These are phyloP conservation scores for Tangara arthus DNA, from an alignment of 2,797 vertebrate genomes.

Conservation along the genomic window DNA sequence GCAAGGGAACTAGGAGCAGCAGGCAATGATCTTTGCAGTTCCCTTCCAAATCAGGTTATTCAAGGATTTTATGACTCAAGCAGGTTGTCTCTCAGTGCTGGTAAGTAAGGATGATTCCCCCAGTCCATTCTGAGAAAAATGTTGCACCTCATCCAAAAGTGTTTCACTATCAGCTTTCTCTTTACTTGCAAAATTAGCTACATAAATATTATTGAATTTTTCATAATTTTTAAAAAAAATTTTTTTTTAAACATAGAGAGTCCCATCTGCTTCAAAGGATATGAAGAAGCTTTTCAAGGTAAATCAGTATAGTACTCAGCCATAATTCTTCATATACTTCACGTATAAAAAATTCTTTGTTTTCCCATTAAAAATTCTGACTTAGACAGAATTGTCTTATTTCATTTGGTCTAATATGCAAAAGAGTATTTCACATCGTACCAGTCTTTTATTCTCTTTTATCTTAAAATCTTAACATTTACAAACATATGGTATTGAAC, in stretches of 20 bases:
- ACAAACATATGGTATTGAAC: conserved; percentile 68
- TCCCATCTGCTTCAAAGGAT: background rate
- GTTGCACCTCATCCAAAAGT: background rate
- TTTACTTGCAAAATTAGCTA: background rate
- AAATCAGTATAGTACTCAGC: background rate
- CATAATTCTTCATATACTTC: background rate
- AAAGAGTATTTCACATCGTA: conserved; percentile 8
- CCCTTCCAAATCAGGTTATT: background rate
- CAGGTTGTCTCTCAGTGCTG: background rate
- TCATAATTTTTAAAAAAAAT: background rate
- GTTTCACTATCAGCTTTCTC: background rate
- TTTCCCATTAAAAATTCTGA: background rate
- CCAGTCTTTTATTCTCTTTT: conserved; percentile 23
- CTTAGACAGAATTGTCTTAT: background rate
- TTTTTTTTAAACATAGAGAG: background rate
- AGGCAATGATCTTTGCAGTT: background rate
- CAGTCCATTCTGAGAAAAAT: background rate
- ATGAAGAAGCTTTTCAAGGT: background rate
- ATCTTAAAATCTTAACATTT: conserved; percentile 57
- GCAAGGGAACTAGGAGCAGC: background rate
- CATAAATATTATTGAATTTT: background rate
- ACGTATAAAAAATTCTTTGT: background rate
- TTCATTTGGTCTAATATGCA: background rate
- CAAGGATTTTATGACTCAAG: background rate
- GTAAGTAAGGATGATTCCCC: background rate